Base-by-base conservation (phyloP, 2,113 vertebrate species). In the Cochlearius cochlearius region DNA sequence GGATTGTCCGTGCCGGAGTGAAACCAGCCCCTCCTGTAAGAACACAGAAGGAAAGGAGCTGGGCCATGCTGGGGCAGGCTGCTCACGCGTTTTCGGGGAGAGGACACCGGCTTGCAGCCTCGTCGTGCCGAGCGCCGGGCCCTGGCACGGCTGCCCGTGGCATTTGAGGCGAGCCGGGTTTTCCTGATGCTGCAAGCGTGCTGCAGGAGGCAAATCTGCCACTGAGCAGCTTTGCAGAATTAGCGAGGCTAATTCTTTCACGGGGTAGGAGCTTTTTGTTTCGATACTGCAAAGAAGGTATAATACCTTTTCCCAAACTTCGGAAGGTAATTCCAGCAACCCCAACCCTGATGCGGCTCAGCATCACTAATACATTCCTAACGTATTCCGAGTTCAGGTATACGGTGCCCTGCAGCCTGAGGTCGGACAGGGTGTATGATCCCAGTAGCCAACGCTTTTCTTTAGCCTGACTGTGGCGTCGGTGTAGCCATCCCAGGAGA, bases 331-430 rank as follows among this genome's bases (percentile, higher is more conserved):
- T 41, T 34, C 39, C 53, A 7, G 14, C 43, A 67, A 30, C 39
- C n/a, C 32, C 67, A n/a, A 26, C 45, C 34, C 76, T 12, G 10
- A 22, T 3, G 5, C 12, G 3, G 34, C 19, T 22, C 32, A 11
- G 39, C 7, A 29, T 21, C 53, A 20, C 2, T 29, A 53, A 39
- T 21, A 27, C 27, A 9, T 41, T 79, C 32, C 55, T 20, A 14
- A 9, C 9, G 2, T 5, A 5, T 3, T 17, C 14, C 1, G 1
- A 12, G n/a, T n/a, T n/a, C n/a, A n/a, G n/a, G n/a, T n/a, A n/a
- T n/a, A n/a, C n/a, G n/a, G n/a, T n/a, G n/a, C 43, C n/a, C 50
- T 34, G 41, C 18, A 25, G 26, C 2, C 1, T 10, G 27, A 27
- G 29, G 43, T 15, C 38, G 1, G 38, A 3, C 26, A 5, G 74